Evolutionary conservation across 2,797 vertebrate genomes (phyloP).

Genomic region (Rhinella marina): DNA sequence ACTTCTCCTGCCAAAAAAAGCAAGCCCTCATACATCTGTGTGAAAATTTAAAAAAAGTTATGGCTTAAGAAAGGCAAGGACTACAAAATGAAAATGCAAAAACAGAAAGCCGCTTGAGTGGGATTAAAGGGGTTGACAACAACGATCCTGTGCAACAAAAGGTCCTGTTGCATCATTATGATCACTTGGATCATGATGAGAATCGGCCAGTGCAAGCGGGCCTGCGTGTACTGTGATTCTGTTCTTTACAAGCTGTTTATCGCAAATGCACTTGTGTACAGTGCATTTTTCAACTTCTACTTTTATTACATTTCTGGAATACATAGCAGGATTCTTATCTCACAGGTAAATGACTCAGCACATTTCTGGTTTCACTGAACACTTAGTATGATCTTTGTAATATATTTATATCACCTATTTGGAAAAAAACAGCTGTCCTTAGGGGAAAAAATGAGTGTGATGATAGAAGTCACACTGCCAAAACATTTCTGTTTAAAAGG

Average conservation of each 20-base stretch:
- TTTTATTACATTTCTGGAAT: not conserved
- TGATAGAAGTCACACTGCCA: not conserved
- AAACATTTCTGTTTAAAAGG: too few species aligned
- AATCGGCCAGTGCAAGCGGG: not conserved
- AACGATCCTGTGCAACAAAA: too few species aligned
- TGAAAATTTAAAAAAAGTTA: too few species aligned
- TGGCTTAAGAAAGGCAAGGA: too few species aligned
- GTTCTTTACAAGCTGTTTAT: not conserved
- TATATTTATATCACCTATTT: not conserved
- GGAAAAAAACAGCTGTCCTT: not conserved
- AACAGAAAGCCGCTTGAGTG: too few species aligned
- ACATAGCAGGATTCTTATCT: slow-evolving; percentile 14
- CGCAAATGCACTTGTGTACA: not conserved
- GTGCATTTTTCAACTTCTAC: not conserved
- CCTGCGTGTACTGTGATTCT: not conserved
- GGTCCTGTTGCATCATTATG: not conserved
- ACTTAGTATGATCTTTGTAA: not conserved
- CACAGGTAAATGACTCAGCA: slow-evolving; percentile 19
- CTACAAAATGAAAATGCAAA: too few species aligned
- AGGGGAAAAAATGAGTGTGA: not conserved
- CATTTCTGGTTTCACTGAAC: not conserved
- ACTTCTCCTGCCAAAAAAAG: too few species aligned
- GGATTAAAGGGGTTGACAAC: too few species aligned
- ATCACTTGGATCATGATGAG: not conserved
- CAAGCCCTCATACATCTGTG: too few species aligned